Base-by-base conservation (phyloP, 2,113 vertebrate genomes). In the Rallus limicola region DNA sequence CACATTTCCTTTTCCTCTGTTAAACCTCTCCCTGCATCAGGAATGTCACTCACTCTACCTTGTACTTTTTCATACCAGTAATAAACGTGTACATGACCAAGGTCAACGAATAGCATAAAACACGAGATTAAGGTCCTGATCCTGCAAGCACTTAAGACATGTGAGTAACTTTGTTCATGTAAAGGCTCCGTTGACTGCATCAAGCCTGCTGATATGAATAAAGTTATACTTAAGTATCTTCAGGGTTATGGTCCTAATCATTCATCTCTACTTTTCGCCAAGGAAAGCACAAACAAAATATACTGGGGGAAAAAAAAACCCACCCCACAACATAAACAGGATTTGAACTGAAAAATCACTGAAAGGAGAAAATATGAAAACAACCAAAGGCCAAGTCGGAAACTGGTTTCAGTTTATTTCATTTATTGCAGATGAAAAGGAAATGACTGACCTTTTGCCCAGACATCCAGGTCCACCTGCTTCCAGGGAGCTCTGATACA, bases 71-170 rank as follows among this genome's bases (percentile, higher is more conserved):
- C 89, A 76, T 79, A 58, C 77, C 60, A 69, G 92, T 95, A 97
- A 96, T 92, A 96, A 97, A 97, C 4, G 7, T 88, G 88, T 95
- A 95, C 92, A 95, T 92, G 95, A 83, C 91, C 93, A 94, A 95
- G 95, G 95, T 95, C 96, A 94, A 92, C 16, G 48, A 93, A 96
- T 55, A 91, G 94, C 94, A 94, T 97, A 94, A 95, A 96, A 62
- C 90, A 93, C 84, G 82, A 96, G 93, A 97, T 97, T 93, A 97
- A 97, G 94, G 94, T 95, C 87, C 94, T 95, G 96, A 93, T 96
- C 83, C 84, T 92, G 90, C 92, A 95, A 84, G 93, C 75, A 90
- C 74, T 94, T 74, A 58, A 78, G 82, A 88, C 71, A 85, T 50
- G 86, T 76, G 82, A 95, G 77, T 76, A 96, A 93, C 92, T 95